Percentiles rank a stretch among this genome's conserved stretches.
Evolutionary conservation across 1,140 invertebrate species (phyloP).

Genomic region (Ruditapes philippinarum): DNA sequence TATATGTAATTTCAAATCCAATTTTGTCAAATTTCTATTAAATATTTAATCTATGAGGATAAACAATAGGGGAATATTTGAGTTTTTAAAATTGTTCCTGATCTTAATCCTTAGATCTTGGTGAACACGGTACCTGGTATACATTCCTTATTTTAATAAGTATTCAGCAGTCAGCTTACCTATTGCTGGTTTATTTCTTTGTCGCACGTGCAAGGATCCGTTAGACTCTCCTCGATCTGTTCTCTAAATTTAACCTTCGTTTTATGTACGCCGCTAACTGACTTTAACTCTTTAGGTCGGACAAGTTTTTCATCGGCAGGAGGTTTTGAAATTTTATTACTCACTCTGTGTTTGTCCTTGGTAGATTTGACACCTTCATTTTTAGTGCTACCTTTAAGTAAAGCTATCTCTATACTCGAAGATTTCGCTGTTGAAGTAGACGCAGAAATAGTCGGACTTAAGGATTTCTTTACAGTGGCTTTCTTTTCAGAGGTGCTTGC

Average conservation of each 20-base stretch:
- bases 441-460: neutral
- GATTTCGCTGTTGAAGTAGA: neutral
- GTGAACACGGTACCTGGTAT: too few relatives aligned
- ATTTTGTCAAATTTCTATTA: too few relatives aligned
- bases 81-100: too few relatives aligned
- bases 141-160: too few relatives aligned
- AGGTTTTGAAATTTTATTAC: neutral
- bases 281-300: slow-evolving; percentile 29
- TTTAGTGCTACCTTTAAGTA: neutral
- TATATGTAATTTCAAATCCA: too few relatives aligned
- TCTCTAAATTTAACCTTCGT: slow-evolving; percentile 31
- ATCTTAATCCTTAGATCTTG: too few relatives aligned
- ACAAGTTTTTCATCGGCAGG: neutral
- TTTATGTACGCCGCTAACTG: slow-evolving; percentile 51
- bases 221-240: too few relatives aligned
- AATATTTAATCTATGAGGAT: too few relatives aligned
- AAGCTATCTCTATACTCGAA: neutral
- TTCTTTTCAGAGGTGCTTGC: neutral
- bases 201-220: too few relatives aligned
- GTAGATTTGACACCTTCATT: neutral
- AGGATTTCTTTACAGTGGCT: neutral
- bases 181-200: too few relatives aligned
- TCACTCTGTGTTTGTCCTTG: neutral
- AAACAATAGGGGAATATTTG: too few relatives aligned
- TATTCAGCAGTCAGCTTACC: too few relatives aligned